Percentiles rank a stretch among this genome's conserved stretches.
These are phyloP conservation scores for Heliconius melpomene DNA, from an alignment of 1,140 invertebrate genomes.

Conservation along the genomic window DNA sequence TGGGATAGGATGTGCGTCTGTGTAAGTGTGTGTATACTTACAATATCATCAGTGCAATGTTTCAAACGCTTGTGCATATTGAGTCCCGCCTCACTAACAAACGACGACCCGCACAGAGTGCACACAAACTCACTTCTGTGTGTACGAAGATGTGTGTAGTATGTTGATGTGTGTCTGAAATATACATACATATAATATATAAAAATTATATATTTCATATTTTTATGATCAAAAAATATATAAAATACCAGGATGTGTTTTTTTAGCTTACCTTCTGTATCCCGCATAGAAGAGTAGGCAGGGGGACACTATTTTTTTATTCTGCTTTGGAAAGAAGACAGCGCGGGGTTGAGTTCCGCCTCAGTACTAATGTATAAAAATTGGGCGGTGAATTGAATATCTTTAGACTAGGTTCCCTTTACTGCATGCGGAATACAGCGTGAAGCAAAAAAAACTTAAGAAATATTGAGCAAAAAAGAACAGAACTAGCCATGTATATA, in stretches of 20 bases:
- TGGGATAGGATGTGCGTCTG: too few species aligned
- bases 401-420: not conserved
- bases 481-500: not conserved
- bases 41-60: slow-evolving; percentile 48
- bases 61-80: slow-evolving; percentile 55
- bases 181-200: not conserved
- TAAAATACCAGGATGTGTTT: too few species aligned
- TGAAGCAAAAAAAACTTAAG: not conserved
- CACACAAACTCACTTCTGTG: slow-evolving; percentile 65
- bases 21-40: slow-evolving; percentile 37
- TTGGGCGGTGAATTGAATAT: not conserved
- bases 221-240: too few species aligned
- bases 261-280: too few species aligned
- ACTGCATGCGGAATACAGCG: not conserved
- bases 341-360: not conserved
- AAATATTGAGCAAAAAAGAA: not conserved
- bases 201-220: too few species aligned
- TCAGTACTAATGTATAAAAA: not conserved
- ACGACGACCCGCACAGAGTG: slow-evolving; percentile 60
- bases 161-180: slow-evolving; percentile 62
- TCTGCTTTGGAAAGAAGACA: not conserved
- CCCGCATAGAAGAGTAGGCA: too few species aligned
- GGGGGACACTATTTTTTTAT: too few species aligned
- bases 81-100: slow-evolving; percentile 58
- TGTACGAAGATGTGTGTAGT: slow-evolving; percentile 73